Conservation (phyloP, 2,113 vertebrate genomes). For the Callocephalon fimbriatum region DNA sequence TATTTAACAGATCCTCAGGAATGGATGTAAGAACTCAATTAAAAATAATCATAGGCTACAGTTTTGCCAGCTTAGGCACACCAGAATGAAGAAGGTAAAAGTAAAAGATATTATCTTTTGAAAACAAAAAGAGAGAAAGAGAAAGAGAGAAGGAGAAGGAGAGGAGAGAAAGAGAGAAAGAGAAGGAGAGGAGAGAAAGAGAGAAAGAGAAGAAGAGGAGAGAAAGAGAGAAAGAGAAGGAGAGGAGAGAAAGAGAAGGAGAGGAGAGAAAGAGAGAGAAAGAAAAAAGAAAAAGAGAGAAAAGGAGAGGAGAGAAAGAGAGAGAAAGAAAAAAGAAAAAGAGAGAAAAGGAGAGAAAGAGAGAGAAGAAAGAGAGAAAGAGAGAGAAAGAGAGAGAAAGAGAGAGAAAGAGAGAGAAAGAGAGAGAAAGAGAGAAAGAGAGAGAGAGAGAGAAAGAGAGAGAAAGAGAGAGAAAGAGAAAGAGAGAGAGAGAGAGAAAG, state of each 20-base stretch:
- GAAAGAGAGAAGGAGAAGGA: not conserved
- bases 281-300: too few species aligned
- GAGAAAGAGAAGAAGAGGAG: not conserved
- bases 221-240: too few species aligned
- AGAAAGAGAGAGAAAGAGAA: not conserved
- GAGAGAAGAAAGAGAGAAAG: not conserved
- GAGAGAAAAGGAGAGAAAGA: too few species aligned
- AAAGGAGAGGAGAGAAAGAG: too few species aligned
- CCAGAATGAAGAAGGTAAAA: not conserved
- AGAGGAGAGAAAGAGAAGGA: too few species aligned
- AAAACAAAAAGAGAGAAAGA: not conserved
- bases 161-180: too few species aligned
- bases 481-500: not conserved
- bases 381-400: not conserved
- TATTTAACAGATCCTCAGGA: not conserved
- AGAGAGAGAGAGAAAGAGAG: too few species aligned
- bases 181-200: not conserved
- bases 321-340: too few species aligned
- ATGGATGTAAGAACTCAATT: not conserved
- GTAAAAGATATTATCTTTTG: not conserved
- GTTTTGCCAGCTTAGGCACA: not conserved
- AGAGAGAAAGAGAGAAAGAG: not conserved
- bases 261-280: not conserved
- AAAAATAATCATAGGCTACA: not conserved
- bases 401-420: too few species aligned